Evolutionary conservation across 1,140 invertebrate species (phyloP).

Genomic region (Papilio glaucus): DNA sequence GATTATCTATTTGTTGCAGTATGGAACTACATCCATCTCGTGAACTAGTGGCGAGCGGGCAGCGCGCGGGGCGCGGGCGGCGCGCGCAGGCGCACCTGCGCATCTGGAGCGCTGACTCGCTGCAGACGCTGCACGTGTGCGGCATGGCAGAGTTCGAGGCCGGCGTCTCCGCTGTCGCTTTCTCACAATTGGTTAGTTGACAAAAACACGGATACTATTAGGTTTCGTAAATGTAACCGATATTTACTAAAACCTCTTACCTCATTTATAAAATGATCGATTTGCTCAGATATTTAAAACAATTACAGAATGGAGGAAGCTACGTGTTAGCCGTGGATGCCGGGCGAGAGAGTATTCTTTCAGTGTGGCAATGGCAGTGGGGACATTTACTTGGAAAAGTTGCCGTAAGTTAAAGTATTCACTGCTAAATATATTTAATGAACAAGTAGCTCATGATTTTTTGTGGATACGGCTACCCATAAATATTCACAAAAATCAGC

Average conservation of each 20-base stretch:
- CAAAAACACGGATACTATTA: too few relatives aligned
- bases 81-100: constrained; percentile 95
- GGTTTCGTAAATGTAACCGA: too few relatives aligned
- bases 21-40: constrained; percentile 96
- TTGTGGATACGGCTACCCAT: too few relatives aligned
- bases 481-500: too few relatives aligned
- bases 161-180: constrained; percentile 94
- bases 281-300: background rate
- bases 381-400: constrained; percentile 94
- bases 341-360: constrained; percentile 92
- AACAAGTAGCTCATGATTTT: background rate
- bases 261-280: too few relatives aligned
- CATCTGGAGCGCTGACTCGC: constrained; percentile 96
- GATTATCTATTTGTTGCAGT: constrained; percentile 73
- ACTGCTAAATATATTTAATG: background rate
- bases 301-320: constrained; percentile 91
- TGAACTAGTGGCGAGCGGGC: constrained; percentile 95
- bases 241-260: too few relatives aligned
- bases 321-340: constrained; percentile 94
- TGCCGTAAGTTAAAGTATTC: constrained; percentile 86
- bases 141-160: constrained; percentile 96
- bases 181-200: constrained; percentile 91
- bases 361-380: constrained; percentile 96
- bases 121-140: constrained; percentile 95
- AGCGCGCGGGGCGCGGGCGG: constrained; percentile 90